Evolutionary conservation across 2,888 invertebrate genomes (phyloP).

Genomic region (Rhamnusium bicolor): DNA sequence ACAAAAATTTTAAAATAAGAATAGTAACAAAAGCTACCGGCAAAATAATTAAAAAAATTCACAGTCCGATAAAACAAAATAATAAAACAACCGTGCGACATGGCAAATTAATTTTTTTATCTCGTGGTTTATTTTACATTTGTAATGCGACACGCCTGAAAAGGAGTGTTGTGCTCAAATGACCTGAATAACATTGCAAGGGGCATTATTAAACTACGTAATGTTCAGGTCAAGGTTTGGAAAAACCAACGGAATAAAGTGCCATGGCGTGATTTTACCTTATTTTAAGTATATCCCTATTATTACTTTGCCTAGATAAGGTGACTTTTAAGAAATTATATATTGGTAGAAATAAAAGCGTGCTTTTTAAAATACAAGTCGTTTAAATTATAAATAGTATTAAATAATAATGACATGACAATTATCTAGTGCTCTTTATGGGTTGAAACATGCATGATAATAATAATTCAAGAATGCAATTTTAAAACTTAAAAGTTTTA

Average conservation of each 20-base stretch:
- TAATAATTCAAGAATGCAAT: too few relatives aligned
- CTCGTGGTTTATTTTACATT: constrained; percentile 58
- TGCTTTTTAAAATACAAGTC: too few relatives aligned
- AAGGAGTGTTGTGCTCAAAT: constrained; percentile 58
- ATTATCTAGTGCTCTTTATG: too few relatives aligned
- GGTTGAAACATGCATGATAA: too few relatives aligned
- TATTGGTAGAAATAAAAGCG: neutral
- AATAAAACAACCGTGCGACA: constrained; percentile 29
- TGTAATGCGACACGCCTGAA: constrained; percentile 61
- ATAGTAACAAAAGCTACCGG: neutral
- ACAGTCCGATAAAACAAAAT: neutral
- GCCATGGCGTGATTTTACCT: constrained; percentile 35
- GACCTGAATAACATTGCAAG: constrained; percentile 58
- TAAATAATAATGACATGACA: too few relatives aligned
- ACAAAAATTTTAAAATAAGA: too few relatives aligned
- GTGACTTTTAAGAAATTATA: neutral
- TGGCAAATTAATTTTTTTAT: constrained; percentile 41
- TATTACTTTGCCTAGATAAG: neutral
- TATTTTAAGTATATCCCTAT: neutral
- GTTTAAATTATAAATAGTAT: too few relatives aligned
- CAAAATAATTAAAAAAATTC: neutral
- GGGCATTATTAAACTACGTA: constrained; percentile 39
- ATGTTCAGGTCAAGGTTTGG: constrained; percentile 54
- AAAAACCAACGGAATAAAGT: constrained; percentile 22
- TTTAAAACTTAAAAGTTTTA: too few relatives aligned